A percentile compares a stretch with the other conserved stretches of the same genome.
Evolutionary conservation across 1,140 invertebrate genomes (phyloP).

Genomic region (Alviniconcha marisindica): DNA sequence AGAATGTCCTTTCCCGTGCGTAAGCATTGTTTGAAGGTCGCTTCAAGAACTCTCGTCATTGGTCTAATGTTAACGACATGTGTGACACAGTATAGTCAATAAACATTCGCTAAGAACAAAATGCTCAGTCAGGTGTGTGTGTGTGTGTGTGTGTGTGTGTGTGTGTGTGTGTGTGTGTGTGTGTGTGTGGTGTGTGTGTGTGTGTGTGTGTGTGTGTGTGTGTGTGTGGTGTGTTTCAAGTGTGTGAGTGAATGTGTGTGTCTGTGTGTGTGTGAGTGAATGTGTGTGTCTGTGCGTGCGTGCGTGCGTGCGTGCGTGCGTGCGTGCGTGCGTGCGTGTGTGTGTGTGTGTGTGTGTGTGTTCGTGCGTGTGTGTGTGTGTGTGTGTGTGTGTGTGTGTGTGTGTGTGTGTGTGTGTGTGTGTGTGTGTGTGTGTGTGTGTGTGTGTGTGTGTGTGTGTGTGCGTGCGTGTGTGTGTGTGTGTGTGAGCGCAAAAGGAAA

Average conservation of each 20-base stretch:
- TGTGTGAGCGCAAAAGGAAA: neutral
- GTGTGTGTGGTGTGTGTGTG: neutral
- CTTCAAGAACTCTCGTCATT: too few species aligned
- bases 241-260: too few species aligned
- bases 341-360: slow-evolving; percentile 18
- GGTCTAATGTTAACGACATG: too few species aligned
- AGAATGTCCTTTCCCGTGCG: too few species aligned
- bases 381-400: slow-evolving; percentile 7
- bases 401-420: neutral
- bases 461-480: neutral
- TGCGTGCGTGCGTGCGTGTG: slow-evolving; percentile 22
- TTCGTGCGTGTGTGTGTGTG: neutral
- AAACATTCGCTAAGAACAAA: too few species aligned
- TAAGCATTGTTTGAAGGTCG: too few species aligned
- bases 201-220: neutral
- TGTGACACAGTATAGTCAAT: too few species aligned
- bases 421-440: neutral
- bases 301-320: slow-evolving; percentile 28
- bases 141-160: neutral
- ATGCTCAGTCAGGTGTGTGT: too few species aligned
- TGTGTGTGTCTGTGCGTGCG: neutral
- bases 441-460: neutral
- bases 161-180: neutral
- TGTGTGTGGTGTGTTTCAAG: too few species aligned
- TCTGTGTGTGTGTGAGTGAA: too few species aligned